Conservation (phyloP, 53 echinoderm and acorn worm genomes). For the Astropecten irregularis region DNA sequence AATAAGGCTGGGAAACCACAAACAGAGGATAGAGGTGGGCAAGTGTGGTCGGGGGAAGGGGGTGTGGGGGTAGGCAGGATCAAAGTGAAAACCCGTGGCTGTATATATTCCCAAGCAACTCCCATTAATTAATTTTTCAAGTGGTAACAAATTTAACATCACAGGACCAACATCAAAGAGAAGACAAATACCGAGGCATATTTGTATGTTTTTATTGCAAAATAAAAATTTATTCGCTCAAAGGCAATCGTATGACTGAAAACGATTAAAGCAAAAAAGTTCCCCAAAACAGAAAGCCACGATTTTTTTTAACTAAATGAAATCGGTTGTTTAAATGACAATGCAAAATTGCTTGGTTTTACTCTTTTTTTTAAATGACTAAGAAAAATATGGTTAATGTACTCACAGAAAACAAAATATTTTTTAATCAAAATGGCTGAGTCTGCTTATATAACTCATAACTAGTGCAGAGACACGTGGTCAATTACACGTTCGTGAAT, state of each 20-base stretch:
- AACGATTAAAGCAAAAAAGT: conserved; percentile 55
- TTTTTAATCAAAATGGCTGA: no score
- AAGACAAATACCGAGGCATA: background rate
- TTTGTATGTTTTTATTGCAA: conserved; percentile 47
- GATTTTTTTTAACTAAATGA: conserved; percentile 1
- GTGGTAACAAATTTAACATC: no score
- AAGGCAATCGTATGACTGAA: conserved; percentile 45
- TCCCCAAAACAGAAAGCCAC: conserved; percentile 23
- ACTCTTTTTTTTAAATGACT: background rate
- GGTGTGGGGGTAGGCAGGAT: no score
- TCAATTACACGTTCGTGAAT: background rate
- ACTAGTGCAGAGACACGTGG: no score
- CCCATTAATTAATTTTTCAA: no score
- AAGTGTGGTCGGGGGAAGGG: no score
- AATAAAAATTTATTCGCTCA: conserved; percentile 68
- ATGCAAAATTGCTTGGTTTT: background rate
- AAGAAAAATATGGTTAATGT: background rate
- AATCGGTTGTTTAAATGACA: conserved; percentile 5
- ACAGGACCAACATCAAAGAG: background rate
- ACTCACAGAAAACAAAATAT: no score
- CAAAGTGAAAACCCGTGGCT: no score
- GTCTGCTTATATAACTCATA: no score
- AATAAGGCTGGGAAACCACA: no score
- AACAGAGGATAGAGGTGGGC: no score
- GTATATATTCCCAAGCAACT: no score